A percentile compares a stretch with the other conserved stretches of the same genome.
Conservation (phyloP, 2,113 vertebrate species). For the Hippocampus zosterae region DNA sequence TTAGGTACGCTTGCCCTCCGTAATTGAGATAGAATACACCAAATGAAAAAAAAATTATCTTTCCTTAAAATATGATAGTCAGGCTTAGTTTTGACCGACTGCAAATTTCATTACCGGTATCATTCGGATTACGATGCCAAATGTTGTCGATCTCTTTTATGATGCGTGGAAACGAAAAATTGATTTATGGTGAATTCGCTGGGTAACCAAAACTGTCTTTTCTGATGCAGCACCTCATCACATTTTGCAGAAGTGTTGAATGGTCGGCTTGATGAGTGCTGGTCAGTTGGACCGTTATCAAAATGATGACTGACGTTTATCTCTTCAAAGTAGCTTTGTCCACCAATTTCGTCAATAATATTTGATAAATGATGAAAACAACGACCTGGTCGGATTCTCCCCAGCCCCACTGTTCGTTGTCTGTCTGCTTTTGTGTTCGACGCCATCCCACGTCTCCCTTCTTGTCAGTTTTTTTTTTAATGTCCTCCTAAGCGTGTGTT, state of each 20-base stretch:
- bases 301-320: neutral
- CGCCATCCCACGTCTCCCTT: constrained; percentile 9
- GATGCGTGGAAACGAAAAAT: neutral
- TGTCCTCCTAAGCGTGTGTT: constrained; percentile 16
- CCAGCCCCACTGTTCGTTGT: constrained; percentile 36
- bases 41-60: neutral
- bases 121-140: neutral
- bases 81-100: neutral
- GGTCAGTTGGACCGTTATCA: neutral
- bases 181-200: neutral
- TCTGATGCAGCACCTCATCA: neutral
- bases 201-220: neutral
- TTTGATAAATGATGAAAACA: constrained; percentile 62
- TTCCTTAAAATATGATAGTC: neutral
- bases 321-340: neutral
- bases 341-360: neutral
- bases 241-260: neutral
- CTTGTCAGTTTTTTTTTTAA: constrained; percentile 3
- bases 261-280: neutral
- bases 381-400: constrained; percentile 38
- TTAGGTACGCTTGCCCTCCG: neutral
- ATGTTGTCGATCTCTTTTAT: neutral
- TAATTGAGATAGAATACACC: neutral
- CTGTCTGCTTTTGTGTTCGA: constrained; percentile 17
- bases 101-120: neutral